Base-by-base conservation (phyloP, 2,888 invertebrate species). In the Punctoribates punctum region DNA sequence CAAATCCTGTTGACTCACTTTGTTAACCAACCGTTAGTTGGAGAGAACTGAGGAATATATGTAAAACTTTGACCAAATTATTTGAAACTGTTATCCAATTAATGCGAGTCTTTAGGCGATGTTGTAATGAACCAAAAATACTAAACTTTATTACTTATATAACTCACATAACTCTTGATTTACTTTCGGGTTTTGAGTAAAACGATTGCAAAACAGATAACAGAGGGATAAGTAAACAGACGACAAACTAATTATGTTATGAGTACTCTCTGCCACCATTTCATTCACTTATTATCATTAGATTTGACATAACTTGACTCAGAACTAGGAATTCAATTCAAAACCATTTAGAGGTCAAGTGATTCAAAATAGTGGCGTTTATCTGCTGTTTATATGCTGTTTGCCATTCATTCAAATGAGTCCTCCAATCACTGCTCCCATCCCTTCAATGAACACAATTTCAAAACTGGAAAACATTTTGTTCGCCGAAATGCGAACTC, bases 1-100 rank as follows among this genome's bases (percentile, higher is more conserved):
- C 62, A 62, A 62, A 62, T 62, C 62, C 62, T n/a, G 11, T 62
- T 23, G 27, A 62, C 20, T 62, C 62, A 62, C 62, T 29, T 62
- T 23, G 17, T 34, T 62, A 62, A 23, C 62, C 62, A 62, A 62
- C 62, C 62, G 27, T 62, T 62, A 20, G 20, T 54, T 54, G 4
- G 8, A 54, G 20, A 8, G 20, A 54, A 54, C 20, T 8, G 1
- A 54, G 6, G 6, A 6, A 54, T 54, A 13, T 51, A 51, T 20
- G 17, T 13, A 51, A 51, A 51, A 20, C n/a, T 20, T 51, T 51
- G 51, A 51, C 51, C 51, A 51, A 51, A 51, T 51, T 51, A 34
- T 51, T 51, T 51, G n/a, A 51, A 17, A 51, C 15, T 29, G 6
- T 13, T 23, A 29, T 62, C 62, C 15, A 62, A 62, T 27, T 23